phyloP scores from a whole-genome alignment of 2,113 vertebrate genomes.

The Melozone crissalis region DNA sequence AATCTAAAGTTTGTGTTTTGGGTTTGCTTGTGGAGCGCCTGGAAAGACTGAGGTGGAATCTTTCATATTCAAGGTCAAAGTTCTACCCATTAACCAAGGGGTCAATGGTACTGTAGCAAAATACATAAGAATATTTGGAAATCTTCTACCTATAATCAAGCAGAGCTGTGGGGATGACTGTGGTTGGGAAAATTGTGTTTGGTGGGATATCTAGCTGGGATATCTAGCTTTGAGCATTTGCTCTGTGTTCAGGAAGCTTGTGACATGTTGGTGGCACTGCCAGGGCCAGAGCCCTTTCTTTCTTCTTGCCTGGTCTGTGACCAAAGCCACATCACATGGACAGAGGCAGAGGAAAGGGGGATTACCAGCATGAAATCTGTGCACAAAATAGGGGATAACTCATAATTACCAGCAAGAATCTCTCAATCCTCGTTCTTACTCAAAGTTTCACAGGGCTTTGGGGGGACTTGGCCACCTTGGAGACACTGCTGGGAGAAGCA shows the following conservation, averaged over 20 bases:
- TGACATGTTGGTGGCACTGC: background rate
- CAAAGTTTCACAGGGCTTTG: background rate
- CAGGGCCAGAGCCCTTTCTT: background rate
- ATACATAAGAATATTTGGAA: background rate
- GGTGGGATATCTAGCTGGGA: background rate
- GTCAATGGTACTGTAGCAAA: background rate
- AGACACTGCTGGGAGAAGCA: background rate
- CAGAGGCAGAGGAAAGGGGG: background rate
- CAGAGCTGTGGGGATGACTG: background rate
- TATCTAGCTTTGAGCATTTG: background rate
- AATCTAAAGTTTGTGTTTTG: background rate
- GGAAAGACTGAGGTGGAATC: background rate
- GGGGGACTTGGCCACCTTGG: background rate
- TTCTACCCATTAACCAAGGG: background rate
- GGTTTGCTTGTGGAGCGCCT: background rate
- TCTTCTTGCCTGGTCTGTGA: background rate
- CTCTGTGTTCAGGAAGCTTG: background rate
- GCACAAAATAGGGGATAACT: background rate
- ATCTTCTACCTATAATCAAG: background rate
- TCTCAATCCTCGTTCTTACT: background rate
- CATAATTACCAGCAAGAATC: background rate
- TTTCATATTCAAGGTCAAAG: background rate
- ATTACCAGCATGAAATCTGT: background rate
- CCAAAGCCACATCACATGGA: background rate
- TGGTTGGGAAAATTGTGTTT: background rate